These are phyloP conservation scores for Globodera ellingtonae DNA, from an alignment of 1,140 invertebrate genomes.

Conservation along the genomic window DNA sequence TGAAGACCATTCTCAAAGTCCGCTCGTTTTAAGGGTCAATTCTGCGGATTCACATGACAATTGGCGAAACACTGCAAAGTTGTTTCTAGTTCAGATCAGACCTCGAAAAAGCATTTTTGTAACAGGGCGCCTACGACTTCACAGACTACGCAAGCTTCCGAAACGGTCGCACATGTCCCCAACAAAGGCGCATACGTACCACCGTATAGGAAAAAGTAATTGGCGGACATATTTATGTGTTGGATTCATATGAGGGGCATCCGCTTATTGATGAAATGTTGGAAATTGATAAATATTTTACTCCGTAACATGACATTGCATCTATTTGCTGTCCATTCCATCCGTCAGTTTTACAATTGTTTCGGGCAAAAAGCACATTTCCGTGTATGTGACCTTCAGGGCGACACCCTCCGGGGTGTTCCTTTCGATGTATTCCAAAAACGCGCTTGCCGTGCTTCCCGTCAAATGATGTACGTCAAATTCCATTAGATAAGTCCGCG, in stretches of 20 bases:
- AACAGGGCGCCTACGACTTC: not conserved
- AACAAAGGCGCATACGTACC: slow-evolving; percentile 16
- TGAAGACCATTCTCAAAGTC: not conserved
- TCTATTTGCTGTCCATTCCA: not conserved
- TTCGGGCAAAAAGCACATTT: slow-evolving; percentile 46
- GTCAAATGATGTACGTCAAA: slow-evolving; percentile 82
- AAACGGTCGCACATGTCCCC: not conserved
- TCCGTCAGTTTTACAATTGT: slow-evolving; percentile 10
- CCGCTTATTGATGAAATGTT: not conserved
- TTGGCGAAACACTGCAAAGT: not conserved
- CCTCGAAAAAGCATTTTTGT: not conserved
- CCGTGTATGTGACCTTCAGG: slow-evolving; percentile 78
- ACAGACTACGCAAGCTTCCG: no score
- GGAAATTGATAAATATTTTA: not conserved
- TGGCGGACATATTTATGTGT: not conserved
- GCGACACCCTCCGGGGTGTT: slow-evolving; percentile 96
- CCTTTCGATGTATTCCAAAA: slow-evolving; percentile 91
- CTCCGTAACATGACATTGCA: not conserved
- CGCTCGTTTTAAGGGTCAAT: not conserved
- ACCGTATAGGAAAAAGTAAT: slow-evolving; percentile 9
- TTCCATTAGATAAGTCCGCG: slow-evolving; percentile 85
- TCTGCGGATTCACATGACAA: not conserved
- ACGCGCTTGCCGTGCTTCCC: slow-evolving; percentile 90
- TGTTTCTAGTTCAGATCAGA: not conserved
- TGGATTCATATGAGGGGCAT: not conserved